Evolutionary conservation across 2,888 invertebrate genomes (phyloP).

Genomic region (Drosophila percnosoma): DNA sequence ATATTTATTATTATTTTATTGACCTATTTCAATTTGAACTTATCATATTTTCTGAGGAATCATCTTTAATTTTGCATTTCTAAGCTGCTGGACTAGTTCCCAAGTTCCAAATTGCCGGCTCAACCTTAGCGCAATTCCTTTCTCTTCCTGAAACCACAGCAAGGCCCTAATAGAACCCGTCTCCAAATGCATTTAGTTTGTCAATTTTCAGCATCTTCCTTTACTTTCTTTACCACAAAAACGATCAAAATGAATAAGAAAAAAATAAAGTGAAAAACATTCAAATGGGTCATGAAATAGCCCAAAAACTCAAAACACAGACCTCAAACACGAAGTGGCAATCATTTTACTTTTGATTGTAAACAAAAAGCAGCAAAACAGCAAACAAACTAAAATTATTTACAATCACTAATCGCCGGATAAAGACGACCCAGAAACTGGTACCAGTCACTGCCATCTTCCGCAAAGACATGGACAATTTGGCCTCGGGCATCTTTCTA

Average conservation of each 20-base stretch:
- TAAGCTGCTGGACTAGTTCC: constrained; percentile 4
- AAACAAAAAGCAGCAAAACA: constrained; percentile 57
- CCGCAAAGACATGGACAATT: constrained; percentile 17
- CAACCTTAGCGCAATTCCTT: constrained; percentile 29
- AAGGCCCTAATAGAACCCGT: constrained; percentile 26
- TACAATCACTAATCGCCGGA: constrained; percentile 60
- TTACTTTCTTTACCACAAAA: constrained; percentile 70
- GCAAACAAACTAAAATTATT: constrained; percentile 54
- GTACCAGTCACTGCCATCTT: constrained; percentile 16
- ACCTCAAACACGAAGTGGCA: constrained; percentile 74
- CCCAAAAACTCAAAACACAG: constrained; percentile 31
- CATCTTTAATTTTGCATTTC: background rate
- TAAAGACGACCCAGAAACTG: constrained; percentile 70
- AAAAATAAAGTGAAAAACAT: constrained; percentile 43
- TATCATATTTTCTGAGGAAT: background rate
- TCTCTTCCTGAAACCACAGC: constrained; percentile 34
- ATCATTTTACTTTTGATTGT: constrained; percentile 81
- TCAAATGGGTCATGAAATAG: constrained; percentile 71
- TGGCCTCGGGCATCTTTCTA: constrained; percentile 61
- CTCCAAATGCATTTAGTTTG: constrained; percentile 21
- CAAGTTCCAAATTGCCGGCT: constrained; percentile 17
- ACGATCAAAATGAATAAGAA: constrained; percentile 30
- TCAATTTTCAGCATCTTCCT: constrained; percentile 41
- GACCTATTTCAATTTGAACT: background rate
- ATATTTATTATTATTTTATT: background rate